Conservation (phyloP, 2,888 invertebrate genomes). For the Homarus gammarus region DNA sequence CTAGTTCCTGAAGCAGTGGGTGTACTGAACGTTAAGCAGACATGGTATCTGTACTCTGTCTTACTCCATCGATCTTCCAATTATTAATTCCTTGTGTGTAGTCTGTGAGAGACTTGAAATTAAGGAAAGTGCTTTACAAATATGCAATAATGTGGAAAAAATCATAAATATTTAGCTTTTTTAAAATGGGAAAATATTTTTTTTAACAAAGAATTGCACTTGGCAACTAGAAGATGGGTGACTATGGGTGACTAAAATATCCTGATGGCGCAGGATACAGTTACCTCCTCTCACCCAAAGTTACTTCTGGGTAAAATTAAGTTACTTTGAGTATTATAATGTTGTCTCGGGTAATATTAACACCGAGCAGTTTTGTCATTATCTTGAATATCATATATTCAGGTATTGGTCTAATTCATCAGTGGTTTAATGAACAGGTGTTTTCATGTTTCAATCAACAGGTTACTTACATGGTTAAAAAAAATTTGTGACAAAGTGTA, state of each 20-base stretch:
- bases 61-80: neutral
- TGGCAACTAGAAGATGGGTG: conserved; percentile 13
- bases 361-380: neutral
- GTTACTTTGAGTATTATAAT: neutral
- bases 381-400: conserved; percentile 53
- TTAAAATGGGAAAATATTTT: neutral
- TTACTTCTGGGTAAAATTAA: neutral
- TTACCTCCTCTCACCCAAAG: neutral
- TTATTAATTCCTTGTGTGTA: neutral
- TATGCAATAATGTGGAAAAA: conserved; percentile 6
- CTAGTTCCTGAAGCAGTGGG: neutral
- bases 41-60: neutral
- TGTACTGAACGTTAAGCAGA: neutral
- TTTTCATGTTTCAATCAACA: neutral
- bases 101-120: conserved; percentile 1
- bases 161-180: neutral
- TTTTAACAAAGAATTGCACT: neutral
- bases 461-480: neutral
- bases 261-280: neutral
- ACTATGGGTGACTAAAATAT: too few species aligned
- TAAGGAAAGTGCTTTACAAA: neutral
- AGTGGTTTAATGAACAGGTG: neutral
- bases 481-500: neutral
- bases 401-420: conserved; percentile 30
- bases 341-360: neutral